Percentiles rank a stretch among this genome's conserved stretches.
Conservation (phyloP, 2,113 vertebrate genomes). For the Argyrosomus japonicus region DNA sequence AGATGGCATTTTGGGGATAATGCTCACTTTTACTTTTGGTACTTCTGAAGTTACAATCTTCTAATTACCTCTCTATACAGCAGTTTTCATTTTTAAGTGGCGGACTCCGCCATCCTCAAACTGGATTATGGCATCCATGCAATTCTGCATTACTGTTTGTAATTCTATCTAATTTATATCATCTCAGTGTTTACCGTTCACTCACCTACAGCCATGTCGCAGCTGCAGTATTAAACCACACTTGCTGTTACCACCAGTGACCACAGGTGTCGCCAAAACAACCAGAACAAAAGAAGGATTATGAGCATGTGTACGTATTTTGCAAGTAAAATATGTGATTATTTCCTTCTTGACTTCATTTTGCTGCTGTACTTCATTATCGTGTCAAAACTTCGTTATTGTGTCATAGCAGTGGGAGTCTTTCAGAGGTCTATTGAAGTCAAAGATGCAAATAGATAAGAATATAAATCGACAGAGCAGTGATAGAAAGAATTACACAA, state of each 20-base stretch:
- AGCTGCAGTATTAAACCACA: neutral
- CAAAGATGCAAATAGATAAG: neutral
- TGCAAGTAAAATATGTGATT: neutral
- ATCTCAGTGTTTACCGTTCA: neutral
- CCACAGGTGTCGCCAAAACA: neutral
- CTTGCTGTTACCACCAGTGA: neutral
- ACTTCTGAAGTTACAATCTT: neutral
- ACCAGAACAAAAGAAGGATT: neutral
- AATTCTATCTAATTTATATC: neutral
- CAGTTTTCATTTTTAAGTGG: too few species aligned
- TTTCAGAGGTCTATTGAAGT: conserved; percentile 10
- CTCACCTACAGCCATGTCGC: neutral
- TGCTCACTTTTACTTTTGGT: too few species aligned
- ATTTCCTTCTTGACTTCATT: too few species aligned
- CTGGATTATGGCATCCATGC: too few species aligned
- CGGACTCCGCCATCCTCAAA: too few species aligned
- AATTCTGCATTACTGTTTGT: neutral
- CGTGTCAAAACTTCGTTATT: neutral
- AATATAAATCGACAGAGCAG: neutral
- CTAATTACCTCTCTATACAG: too few species aligned
- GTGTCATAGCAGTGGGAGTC: neutral
- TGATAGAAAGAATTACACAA: conserved; percentile 10
- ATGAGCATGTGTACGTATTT: neutral
- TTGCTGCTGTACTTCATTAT: neutral
- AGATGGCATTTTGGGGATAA: too few species aligned